A percentile compares a stretch with the other conserved stretches of the same genome.
Conservation (phyloP, 2,888 invertebrate species). For the Pegoplata infirma region DNA sequence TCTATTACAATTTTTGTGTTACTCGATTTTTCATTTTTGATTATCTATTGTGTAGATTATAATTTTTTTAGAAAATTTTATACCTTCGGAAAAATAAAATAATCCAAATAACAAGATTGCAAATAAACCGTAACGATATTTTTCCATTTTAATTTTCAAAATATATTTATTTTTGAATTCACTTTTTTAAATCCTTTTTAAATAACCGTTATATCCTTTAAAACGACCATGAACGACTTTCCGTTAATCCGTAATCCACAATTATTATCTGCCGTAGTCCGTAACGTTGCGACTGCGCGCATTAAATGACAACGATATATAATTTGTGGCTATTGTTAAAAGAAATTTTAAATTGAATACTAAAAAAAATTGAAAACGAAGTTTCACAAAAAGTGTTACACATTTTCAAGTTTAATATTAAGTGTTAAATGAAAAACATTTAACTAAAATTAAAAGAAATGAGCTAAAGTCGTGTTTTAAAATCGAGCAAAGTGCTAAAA, state of each 20-base stretch:
- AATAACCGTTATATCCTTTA: background rate
- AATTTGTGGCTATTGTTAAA: constrained; percentile 53
- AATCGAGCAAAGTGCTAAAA: constrained; percentile 71
- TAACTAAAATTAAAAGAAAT: constrained; percentile 41
- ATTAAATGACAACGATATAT: constrained; percentile 42
- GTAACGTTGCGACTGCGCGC: constrained; percentile 47
- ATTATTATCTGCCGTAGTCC: constrained; percentile 17
- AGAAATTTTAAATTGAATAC: constrained; percentile 51
- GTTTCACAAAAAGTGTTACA: constrained; percentile 56
- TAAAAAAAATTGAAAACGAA: constrained; percentile 38
- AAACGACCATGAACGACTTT: background rate
- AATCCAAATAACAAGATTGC: constrained; percentile 68
- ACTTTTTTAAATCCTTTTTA: background rate
- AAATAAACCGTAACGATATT: constrained; percentile 66
- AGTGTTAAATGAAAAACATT: constrained; percentile 46
- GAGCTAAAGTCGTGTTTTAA: constrained; percentile 65
- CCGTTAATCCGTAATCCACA: background rate
- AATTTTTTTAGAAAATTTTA: constrained; percentile 26
- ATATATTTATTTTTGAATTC: background rate
- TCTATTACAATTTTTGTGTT: too few relatives aligned
- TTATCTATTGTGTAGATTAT: too few relatives aligned
- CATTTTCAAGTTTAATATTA: constrained; percentile 55
- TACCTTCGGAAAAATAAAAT: constrained; percentile 77
- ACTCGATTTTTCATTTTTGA: too few relatives aligned
- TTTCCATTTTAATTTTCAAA: constrained; percentile 56